These are phyloP conservation scores for Pentamera pediparva DNA, from an alignment of 53 echinoderm and acorn worm genomes.

Conservation along the genomic window DNA sequence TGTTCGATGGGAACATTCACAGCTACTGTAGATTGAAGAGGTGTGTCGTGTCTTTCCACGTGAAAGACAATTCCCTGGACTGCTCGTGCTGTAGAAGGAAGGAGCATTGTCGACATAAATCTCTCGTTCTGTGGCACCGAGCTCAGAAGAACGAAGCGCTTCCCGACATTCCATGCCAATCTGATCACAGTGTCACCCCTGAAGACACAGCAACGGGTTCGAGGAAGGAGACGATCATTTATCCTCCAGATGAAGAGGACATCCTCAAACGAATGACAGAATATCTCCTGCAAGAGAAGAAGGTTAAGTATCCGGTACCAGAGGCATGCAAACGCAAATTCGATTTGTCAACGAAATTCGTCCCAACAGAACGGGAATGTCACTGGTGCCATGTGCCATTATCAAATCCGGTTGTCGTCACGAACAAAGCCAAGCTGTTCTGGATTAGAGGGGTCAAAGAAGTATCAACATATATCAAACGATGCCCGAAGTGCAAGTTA, in stretches of 20 bases:
- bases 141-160: background rate
- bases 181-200: background rate
- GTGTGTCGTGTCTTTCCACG: background rate
- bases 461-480: conserved; percentile 4
- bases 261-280: background rate
- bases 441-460: background rate
- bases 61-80: background rate
- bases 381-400: background rate
- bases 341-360: background rate
- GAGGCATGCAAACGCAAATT: background rate
- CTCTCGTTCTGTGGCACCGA: background rate
- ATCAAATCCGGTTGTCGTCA: background rate
- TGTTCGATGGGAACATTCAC: background rate
- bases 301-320: background rate
- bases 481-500: conserved; percentile 1
- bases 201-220: background rate
- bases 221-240: background rate
- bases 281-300: background rate
- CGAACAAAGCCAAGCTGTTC: background rate
- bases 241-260: background rate
- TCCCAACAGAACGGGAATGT: background rate
- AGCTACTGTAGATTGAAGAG: conserved; percentile 1
- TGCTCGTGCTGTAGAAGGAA: conserved; percentile 15
- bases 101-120: background rate
- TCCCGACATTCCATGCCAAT: no score